Conservation (phyloP, 2,888 invertebrate species). For the Sturmia bella region DNA sequence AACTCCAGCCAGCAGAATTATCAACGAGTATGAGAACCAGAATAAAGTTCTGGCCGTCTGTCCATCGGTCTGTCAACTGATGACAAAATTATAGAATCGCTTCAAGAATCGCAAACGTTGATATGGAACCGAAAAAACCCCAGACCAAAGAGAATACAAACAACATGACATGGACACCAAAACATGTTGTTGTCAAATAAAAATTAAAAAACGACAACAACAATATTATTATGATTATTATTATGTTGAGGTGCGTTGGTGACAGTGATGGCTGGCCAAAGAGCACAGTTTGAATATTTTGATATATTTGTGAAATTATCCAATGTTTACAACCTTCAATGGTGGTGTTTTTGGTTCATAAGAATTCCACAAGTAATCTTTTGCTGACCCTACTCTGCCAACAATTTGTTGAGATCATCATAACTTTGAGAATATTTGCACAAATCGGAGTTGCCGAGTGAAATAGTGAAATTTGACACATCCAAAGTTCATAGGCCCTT, state of each 20-base stretch:
- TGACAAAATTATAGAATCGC: slow-evolving; percentile 54
- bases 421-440: too few species aligned
- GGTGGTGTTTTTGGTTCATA: too few species aligned
- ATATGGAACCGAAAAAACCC: slow-evolving; percentile 35
- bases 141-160: slow-evolving; percentile 47
- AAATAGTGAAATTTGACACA: too few species aligned
- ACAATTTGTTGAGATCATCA: too few species aligned
- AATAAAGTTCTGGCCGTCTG: neutral
- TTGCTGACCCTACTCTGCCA: too few species aligned
- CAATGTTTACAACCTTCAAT: too few species aligned
- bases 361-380: too few species aligned
- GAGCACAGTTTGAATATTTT: neutral
- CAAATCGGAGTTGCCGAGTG: too few species aligned
- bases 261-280: slow-evolving; percentile 3
- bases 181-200: slow-evolving; percentile 70
- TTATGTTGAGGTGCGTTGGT: slow-evolving; percentile 5
- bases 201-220: slow-evolving; percentile 63
- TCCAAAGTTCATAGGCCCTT: too few species aligned
- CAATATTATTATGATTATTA: slow-evolving; percentile 63
- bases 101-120: slow-evolving; percentile 21
- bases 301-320: too few species aligned
- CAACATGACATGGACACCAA: slow-evolving; percentile 70
- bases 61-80: slow-evolving; percentile 27
- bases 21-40: slow-evolving; percentile 26
- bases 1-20: slow-evolving; percentile 11